These are phyloP conservation scores for Phyllotreta cruciferae DNA, from an alignment of 2,888 invertebrate species.

Conservation along the genomic window DNA sequence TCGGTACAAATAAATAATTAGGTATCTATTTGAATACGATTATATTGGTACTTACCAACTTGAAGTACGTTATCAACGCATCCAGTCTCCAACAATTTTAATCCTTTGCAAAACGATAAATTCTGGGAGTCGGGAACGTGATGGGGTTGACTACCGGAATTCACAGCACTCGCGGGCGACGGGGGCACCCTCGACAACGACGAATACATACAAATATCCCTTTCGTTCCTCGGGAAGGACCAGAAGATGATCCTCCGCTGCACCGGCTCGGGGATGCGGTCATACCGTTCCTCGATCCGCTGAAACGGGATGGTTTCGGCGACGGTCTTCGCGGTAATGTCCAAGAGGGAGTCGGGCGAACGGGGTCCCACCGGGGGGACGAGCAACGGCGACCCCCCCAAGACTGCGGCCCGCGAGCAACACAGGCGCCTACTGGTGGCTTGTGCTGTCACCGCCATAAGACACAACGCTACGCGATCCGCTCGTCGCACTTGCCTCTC, in stretches of 20 bases:
- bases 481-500: slow-evolving; percentile 49
- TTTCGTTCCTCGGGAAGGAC: slow-evolving; percentile 87
- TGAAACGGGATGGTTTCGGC: slow-evolving; percentile 87
- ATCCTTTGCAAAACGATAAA: slow-evolving; percentile 85
- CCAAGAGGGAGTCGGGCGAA: slow-evolving; percentile 77
- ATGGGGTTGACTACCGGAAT: slow-evolving; percentile 53
- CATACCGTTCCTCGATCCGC: slow-evolving; percentile 84
- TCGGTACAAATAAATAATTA: not conserved
- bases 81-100: slow-evolving; percentile 81
- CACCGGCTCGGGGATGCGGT: slow-evolving; percentile 88
- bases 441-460: slow-evolving; percentile 52
- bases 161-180: slow-evolving; percentile 50
- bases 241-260: slow-evolving; percentile 87
- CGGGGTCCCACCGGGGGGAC: slow-evolving; percentile 56
- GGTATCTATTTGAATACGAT: not conserved
- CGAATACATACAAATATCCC: slow-evolving; percentile 90
- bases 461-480: slow-evolving; percentile 32
- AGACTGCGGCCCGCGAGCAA: slow-evolving; percentile 60
- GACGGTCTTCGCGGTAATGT: slow-evolving; percentile 83
- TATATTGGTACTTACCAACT: slow-evolving; percentile 75
- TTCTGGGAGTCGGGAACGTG: slow-evolving; percentile 73
- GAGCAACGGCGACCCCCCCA: slow-evolving; percentile 36
- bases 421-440: slow-evolving; percentile 60
- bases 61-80: slow-evolving; percentile 86
- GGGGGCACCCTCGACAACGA: slow-evolving; percentile 70